Base-by-base conservation (phyloP, 2,888 invertebrate species). In the Entomobrya multifasciata region DNA sequence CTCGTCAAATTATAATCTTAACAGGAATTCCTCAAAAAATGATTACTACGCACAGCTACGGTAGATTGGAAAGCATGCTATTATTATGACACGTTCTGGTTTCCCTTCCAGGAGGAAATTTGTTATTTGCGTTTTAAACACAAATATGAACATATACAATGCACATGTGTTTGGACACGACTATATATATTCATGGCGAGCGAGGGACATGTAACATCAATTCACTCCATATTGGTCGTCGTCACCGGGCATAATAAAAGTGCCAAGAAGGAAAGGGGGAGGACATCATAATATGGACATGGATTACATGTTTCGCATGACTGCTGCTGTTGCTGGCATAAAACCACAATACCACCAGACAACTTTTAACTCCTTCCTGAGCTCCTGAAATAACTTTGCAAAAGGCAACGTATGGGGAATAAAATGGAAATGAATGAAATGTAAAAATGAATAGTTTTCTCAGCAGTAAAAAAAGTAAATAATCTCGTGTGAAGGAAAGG, bases 1-100 rank as follows among this genome's bases (percentile, higher is more conserved):
- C 22, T 62, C 62, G 20, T 62, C 62, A 36, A 36, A 36, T 44
- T 41, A 70, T 70, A 70, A 70, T 47, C 41, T 30, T 13, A 70
- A 70, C 44, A 30, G 62, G n/a, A 70, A 44, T 70, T 47, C 25
- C 22, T 15, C 70, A 15, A 36, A 70, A 62, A 55, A 27, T 47
- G 74, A 74, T 74, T 74, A 57, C 77, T 41, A 57, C 13, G 30
- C 30, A n/a, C 44, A 62, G 15, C 22, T 36, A 13, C 30, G 62
- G 36, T 13, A 36, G 62, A 62, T 52, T 57, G 60, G 27, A 30
- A 62, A 74, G 47, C 60, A 30, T 47, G 36, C 70, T 72, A 72
- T 82, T 82, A 82, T 74, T 82, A 41, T 74, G 74, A 74, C 72
- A 74, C 74, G 74, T 82, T 62, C 13, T 74, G 60, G 17, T 47